Base-by-base conservation (phyloP, 2,113 vertebrate species). In the Rhabdomys dilectus region DNA sequence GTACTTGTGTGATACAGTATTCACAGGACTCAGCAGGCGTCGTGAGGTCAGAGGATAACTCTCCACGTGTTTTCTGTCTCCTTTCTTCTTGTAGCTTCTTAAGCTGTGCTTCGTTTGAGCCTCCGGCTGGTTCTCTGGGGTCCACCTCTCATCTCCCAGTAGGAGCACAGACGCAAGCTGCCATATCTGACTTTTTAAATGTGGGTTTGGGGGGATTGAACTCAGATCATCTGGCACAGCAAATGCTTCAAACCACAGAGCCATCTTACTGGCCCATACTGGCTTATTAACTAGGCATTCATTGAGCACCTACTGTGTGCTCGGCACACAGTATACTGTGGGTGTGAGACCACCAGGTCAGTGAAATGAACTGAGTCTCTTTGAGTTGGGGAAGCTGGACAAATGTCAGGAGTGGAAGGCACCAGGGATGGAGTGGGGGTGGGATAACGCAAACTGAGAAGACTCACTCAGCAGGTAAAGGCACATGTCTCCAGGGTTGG, bases 361-460 rank as follows among this genome's bases (percentile, higher is more conserved):
- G 16, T 29, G 34, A 56, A 12, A 4, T 8, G 53, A 53, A 2
- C 53, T 13, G 1, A 3, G 5, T 70, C 6, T 56, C 31, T 77
- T 53, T 36, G 4, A 5, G 56, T 15, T 0, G 11, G 15, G 34
- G 29, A 53, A 29, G 34, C 4, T 2, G 70, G 45, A 17, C 6
- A 16, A 19, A 24, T 10, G 39, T 24, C 56, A 29, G 75, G 36
- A 48, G 26, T 4, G 24, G 26, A 0, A 9, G 72, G 56, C 17
- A 22, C 22, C 53, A 10, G 53, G 16, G 17, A 60, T 11, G 11
- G 26, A 17, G 17, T 10, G 15, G 81, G n/a, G 58, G 11, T 1
- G 0, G 17, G 34, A 9, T 4, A 36, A 2, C 3, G 2, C 3
- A 5, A 48, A 9, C 0, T 10, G 5, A 34, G 62, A 48, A 19